Percentiles rank a stretch among this genome's conserved stretches.
Conservation (phyloP, 2,113 vertebrate genomes). For the Mus musculus region GRCm39 chr12:106193501-106194000, state of each 20-base stretch:
- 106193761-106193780: constrained; percentile 60
- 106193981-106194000: fast-evolving
- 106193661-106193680: neutral
- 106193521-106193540: constrained; percentile 91
- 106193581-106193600: constrained; percentile 89
- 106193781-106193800: constrained; percentile 19
- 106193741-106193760: constrained; percentile 16
- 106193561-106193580: constrained; percentile 89
- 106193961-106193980: neutral
- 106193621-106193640: constrained; percentile 74
- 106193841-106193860: neutral
- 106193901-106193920: neutral
- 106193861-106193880: neutral
- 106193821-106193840: neutral
- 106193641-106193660: constrained; percentile 24
- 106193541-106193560: constrained; percentile 91
- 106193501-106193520: constrained; percentile 86
- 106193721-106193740: neutral
- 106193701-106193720: neutral
- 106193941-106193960: neutral
- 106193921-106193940: fast-evolving
- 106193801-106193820: constrained; percentile 11
- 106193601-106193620: constrained; percentile 77
- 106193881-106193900: neutral
- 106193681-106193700: neutral